phyloP scores from a whole-genome alignment of 1,140 invertebrate genomes.

The Drosophila varians region DNA sequence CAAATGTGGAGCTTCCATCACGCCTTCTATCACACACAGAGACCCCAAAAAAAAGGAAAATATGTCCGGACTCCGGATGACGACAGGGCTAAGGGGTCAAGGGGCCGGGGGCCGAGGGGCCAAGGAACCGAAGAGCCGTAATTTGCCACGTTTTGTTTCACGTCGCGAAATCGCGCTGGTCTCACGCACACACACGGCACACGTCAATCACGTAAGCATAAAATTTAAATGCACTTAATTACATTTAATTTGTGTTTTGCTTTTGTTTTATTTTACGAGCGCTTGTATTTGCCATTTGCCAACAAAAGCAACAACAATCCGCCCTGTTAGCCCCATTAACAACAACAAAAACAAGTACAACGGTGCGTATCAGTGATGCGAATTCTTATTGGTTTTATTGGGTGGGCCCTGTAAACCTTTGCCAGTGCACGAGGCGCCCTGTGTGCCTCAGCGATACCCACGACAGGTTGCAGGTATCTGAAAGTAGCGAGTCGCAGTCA shows the following conservation, averaged over 20 bases:
- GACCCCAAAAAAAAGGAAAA: conserved; percentile 1
- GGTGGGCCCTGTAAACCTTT: neutral
- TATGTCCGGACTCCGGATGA: conserved; percentile 41
- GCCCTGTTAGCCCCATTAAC: neutral
- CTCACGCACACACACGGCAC: conserved; percentile 1
- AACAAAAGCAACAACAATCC: neutral
- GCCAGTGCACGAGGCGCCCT: neutral
- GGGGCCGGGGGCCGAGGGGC: conserved; percentile 19
- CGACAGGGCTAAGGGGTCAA: conserved; percentile 6
- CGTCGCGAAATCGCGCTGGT: conserved; percentile 5
- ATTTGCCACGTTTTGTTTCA: conserved; percentile 48
- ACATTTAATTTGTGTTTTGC: conserved; percentile 56
- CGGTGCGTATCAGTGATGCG: neutral
- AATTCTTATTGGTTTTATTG: neutral
- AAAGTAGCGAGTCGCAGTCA: conserved; percentile 5
- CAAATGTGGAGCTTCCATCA: conserved; percentile 52
- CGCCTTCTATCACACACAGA: neutral
- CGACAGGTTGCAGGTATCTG: conserved; percentile 1
- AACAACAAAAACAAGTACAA: neutral
- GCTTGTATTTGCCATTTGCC: neutral
- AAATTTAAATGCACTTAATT: conserved; percentile 68
- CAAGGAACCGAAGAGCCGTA: conserved; percentile 42
- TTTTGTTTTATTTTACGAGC: conserved; percentile 45
- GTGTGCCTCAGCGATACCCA: neutral
- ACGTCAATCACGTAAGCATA: conserved; percentile 53